Evolutionary conservation across 2,113 vertebrate species (phyloP).

Genomic region (Marmota flaviventris): DNA sequence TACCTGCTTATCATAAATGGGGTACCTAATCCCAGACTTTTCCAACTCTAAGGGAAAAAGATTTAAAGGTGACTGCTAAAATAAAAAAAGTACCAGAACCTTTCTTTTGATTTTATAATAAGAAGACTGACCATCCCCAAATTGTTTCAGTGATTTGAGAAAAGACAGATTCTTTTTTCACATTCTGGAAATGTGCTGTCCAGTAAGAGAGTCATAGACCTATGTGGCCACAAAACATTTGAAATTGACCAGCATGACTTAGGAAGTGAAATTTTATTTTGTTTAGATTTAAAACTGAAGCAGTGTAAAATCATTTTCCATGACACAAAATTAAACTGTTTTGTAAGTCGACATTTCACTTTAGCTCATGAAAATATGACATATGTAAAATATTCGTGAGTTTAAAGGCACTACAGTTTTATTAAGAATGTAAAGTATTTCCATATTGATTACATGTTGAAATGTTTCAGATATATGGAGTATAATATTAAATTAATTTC

Average conservation of each 20-base stretch:
- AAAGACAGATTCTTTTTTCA: neutral
- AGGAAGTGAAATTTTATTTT: neutral
- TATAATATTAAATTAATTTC: neutral
- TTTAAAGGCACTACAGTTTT: neutral
- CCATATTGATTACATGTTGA: neutral
- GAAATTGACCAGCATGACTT: neutral
- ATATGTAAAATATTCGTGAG: neutral
- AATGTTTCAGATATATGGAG: neutral
- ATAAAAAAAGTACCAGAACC: neutral
- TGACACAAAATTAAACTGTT: neutral
- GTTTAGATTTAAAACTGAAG: constrained; percentile 2
- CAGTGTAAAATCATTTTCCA: neutral
- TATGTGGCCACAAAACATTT: neutral
- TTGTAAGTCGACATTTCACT: neutral
- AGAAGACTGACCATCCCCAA: neutral
- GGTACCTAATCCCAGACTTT: neutral
- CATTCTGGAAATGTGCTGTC: neutral
- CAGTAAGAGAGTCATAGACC: neutral
- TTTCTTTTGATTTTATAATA: neutral
- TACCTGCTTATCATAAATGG: neutral
- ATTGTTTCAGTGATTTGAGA: neutral
- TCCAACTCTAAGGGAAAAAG: neutral
- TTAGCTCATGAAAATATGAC: neutral
- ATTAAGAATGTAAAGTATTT: neutral
- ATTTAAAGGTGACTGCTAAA: neutral